Evolutionary conservation across 2,797 vertebrate species (phyloP), one percentile per base, ranked within the genome.

Genomic region (Mico argentatus): DNA sequence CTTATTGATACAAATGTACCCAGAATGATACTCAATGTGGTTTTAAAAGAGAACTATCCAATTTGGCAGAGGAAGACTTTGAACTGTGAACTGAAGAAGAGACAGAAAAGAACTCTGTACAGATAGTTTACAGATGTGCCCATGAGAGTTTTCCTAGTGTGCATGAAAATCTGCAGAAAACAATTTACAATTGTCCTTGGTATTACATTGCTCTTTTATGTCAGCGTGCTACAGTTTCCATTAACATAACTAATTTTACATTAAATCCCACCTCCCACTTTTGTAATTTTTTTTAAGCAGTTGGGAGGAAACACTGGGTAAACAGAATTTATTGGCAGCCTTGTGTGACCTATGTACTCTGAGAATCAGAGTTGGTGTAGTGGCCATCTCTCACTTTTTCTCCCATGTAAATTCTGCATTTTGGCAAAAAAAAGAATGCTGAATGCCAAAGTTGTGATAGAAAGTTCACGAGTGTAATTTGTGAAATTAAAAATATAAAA

Each of bases 121-220:
- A 92, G 95, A 98, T 88, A 88, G 26, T 90, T 98, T 98, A 81
- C 84, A 97, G 98, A 98, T 97, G 92, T 94, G 73, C 75, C 41
- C 89, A 72, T 77, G 88, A 79, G 75, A 41, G 81, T 93, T 96
- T 95, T 95, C 94, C 92, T 97, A 96, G 87, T 81, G 84, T 97
- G 95, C 26, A 26, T 27, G 84, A 8, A 92, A 70, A 12, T 86
- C 64, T 91, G 72, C 89, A 83, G 75, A 85, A 98, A 98, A 97
- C 97, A 92, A 95, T 33, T 96, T 92, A 95, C 75, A 96, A 36
- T 24, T 73, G 36, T 41, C n/a, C 33, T 50, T 87, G 93, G 30
- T 27, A 76, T 72, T 91, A 64, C 30, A 41, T 10, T 52, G 52
- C 73, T 84, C 5, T 41, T 90, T 91, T 96, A 73, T 52, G 8